Percentiles rank a stretch among this genome's conserved stretches.
Conservation (phyloP, 1,140 invertebrate genomes). For the Homarus americanus region DNA sequence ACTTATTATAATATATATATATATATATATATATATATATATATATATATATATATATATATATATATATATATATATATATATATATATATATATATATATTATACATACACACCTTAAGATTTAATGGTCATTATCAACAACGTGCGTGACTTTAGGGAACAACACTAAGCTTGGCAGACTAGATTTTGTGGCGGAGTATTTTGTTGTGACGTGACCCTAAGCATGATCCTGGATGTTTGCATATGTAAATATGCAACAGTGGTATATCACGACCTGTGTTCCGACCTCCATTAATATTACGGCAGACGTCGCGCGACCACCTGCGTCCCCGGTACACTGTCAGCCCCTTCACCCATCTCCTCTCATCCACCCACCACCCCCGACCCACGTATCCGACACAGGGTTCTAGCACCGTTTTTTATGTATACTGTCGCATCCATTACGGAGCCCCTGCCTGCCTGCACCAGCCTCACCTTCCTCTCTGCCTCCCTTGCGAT, state of each 20-base stretch:
- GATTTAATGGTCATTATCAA: too few relatives aligned
- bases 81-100: too few relatives aligned
- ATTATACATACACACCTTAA: too few relatives aligned
- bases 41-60: too few relatives aligned
- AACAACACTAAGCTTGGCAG: too few relatives aligned
- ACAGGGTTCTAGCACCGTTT: slow-evolving; percentile 27
- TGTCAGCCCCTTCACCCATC: neutral
- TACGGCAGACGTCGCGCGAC: slow-evolving; percentile 22
- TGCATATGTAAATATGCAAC: slow-evolving; percentile 53
- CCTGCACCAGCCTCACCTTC: slow-evolving; percentile 18
- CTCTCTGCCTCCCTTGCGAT: slow-evolving; percentile 27
- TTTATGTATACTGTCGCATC: slow-evolving; percentile 46
- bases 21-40: too few relatives aligned
- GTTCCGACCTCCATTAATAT: slow-evolving; percentile 34
- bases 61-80: too few relatives aligned
- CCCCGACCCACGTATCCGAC: slow-evolving; percentile 42
- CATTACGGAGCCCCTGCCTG: slow-evolving; percentile 44
- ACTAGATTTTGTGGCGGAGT: neutral
- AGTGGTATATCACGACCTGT: slow-evolving; percentile 17
- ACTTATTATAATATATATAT: too few relatives aligned
- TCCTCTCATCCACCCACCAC: neutral
- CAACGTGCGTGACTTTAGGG: too few relatives aligned
- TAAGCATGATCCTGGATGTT: slow-evolving; percentile 12
- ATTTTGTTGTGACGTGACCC: neutral
- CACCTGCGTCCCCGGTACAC: slow-evolving; percentile 23